These are phyloP conservation scores for Papilio aristodemus DNA, from an alignment of 1,140 invertebrate genomes.

Conservation along the genomic window DNA sequence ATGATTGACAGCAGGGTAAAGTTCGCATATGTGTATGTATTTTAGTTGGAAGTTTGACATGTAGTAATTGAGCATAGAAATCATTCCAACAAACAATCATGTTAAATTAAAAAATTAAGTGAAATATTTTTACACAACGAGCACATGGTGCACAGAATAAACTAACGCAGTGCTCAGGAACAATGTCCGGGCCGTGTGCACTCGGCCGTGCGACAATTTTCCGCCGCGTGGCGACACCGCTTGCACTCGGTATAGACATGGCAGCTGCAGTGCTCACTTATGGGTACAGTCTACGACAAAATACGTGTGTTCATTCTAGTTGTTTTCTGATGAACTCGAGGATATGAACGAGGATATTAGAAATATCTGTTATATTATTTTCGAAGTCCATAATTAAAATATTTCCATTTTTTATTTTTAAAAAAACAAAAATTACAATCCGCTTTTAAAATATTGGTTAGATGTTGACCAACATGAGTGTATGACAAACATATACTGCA, in stretches of 20 bases:
- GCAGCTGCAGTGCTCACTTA: slow-evolving; percentile 6
- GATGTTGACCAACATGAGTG: not conserved
- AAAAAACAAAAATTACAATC: too few relatives aligned
- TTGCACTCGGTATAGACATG: not conserved
- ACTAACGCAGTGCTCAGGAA: slow-evolving; percentile 46
- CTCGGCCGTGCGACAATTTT: slow-evolving; percentile 51
- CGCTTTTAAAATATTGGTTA: too few relatives aligned
- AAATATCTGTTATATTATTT: too few relatives aligned
- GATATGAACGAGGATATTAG: too few relatives aligned
- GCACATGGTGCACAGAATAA: slow-evolving; percentile 47
- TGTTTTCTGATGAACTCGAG: too few relatives aligned
- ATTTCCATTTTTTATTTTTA: too few relatives aligned
- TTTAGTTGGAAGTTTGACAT: too few relatives aligned
- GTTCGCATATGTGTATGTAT: too few relatives aligned
- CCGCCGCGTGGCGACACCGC: slow-evolving; percentile 39
- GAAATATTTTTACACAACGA: slow-evolving; percentile 1
- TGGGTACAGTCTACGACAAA: not conserved
- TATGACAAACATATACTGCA: too few relatives aligned
- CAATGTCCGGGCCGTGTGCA: slow-evolving; percentile 43
- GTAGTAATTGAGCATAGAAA: too few relatives aligned
- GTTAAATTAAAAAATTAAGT: not conserved
- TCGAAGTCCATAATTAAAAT: too few relatives aligned
- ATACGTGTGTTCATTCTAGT: not conserved
- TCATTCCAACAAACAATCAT: not conserved
- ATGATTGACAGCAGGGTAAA: too few relatives aligned